Evolutionary conservation across 2,888 invertebrate genomes (phyloP).

Genomic region (Mimas tiliae): DNA sequence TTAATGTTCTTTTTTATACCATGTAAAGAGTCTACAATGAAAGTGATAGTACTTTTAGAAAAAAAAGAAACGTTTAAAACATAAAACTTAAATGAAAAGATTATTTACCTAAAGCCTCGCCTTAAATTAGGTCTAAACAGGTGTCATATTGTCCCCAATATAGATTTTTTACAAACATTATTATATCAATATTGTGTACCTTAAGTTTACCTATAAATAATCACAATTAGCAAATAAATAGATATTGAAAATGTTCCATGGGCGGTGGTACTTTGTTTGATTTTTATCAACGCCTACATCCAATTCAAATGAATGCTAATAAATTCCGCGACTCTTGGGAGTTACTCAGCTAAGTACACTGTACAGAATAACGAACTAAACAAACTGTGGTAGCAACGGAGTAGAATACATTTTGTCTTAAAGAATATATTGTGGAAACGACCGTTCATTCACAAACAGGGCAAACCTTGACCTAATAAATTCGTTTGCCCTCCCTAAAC

Average conservation of each 20-base stretch:
- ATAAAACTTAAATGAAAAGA: no score
- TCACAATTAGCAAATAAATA: neutral
- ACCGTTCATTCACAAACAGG: slow-evolving; percentile 57
- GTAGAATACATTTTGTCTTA: slow-evolving; percentile 43
- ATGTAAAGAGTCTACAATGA: neutral
- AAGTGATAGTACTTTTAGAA: neutral
- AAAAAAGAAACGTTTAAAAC: neutral
- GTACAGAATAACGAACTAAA: neutral
- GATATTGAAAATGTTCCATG: slow-evolving; percentile 11
- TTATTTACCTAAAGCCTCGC: no score
- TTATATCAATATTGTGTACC: no score
- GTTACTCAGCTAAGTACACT: slow-evolving; percentile 4
- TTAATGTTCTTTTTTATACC: neutral
- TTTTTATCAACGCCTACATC: slow-evolving; percentile 17
- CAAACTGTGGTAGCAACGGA: neutral
- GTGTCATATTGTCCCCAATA: no score
- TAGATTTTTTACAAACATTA: no score
- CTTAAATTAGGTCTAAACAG: no score
- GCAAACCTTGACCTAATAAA: slow-evolving; percentile 76
- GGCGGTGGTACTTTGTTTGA: neutral
- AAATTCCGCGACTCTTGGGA: neutral
- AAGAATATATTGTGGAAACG: slow-evolving; percentile 31
- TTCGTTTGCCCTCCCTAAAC: slow-evolving; percentile 67
- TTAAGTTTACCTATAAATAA: neutral
- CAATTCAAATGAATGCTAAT: slow-evolving; percentile 18